Conservation (phyloP, 2,888 invertebrate species). For the Campoplex nolae region DNA sequence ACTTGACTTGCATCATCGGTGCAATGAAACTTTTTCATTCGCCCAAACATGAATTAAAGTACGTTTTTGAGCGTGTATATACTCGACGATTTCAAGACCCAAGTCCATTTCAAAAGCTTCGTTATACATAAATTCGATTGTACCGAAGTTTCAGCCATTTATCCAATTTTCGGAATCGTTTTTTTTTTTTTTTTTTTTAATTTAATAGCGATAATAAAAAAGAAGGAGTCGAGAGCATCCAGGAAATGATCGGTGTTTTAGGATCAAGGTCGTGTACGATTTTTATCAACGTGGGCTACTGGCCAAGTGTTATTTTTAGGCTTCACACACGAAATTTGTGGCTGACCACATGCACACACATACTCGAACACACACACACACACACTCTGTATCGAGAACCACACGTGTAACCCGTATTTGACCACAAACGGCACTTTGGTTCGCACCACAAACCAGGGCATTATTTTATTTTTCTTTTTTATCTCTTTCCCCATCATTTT, state of each 20-base stretch:
- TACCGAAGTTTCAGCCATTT: neutral
- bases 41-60: neutral
- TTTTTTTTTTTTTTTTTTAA: conserved; percentile 21
- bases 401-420: conserved; percentile 46
- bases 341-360: conserved; percentile 54
- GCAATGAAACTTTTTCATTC: conserved; percentile 47
- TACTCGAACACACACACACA: conserved; percentile 21
- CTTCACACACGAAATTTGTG: conserved; percentile 63
- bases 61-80: neutral
- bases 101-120: neutral
- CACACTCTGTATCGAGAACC: conserved; percentile 21
- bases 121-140: neutral
- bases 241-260: conserved; percentile 64
- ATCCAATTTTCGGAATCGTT: neutral
- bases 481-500: conserved; percentile 34
- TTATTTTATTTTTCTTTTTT: conserved; percentile 31
- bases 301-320: conserved; percentile 67
- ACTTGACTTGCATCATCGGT: conserved; percentile 35
- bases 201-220: neutral
- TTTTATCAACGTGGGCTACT: conserved; percentile 67
- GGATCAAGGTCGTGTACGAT: conserved; percentile 66
- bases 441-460: conserved; percentile 34
- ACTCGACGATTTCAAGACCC: neutral
- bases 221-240: conserved; percentile 10
- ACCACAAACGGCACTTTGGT: conserved; percentile 55